Percentiles rank a stretch among this genome's conserved stretches.
Conservation (phyloP, 2,888 invertebrate species). For the Erannis defoliaria region DNA sequence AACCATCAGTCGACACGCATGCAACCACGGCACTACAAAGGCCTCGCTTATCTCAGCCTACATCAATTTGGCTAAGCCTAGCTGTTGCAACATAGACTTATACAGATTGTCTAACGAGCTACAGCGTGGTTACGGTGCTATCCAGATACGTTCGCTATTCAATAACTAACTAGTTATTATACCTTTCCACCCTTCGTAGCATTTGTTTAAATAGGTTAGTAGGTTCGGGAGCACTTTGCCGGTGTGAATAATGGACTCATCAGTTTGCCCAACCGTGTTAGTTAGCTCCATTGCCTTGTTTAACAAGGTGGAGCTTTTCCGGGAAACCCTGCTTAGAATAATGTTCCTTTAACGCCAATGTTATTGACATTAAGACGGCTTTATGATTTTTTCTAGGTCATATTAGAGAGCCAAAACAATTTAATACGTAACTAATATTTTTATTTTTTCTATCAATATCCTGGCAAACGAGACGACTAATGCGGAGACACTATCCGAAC, state of each 20-base stretch:
- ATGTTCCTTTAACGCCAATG: slow-evolving; percentile 5
- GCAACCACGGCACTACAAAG: slow-evolving; percentile 21
- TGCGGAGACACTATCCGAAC: too few relatives aligned
- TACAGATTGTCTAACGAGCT: slow-evolving; percentile 7
- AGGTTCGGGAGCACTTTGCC: slow-evolving; percentile 48
- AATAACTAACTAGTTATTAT: slow-evolving; percentile 28
- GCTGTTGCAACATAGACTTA: slow-evolving; percentile 8
- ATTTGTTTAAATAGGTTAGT: slow-evolving; percentile 69
- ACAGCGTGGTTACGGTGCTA: slow-evolving; percentile 10
- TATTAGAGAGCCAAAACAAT: too few relatives aligned
- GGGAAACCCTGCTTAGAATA: slow-evolving; percentile 19
- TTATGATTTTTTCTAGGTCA: neutral
- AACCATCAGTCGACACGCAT: slow-evolving; percentile 4
- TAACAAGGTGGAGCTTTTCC: slow-evolving; percentile 55
- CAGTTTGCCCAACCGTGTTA: slow-evolving; percentile 59
- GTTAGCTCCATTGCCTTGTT: slow-evolving; percentile 64
- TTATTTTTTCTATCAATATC: too few relatives aligned
- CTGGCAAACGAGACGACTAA: too few relatives aligned
- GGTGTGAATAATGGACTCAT: slow-evolving; percentile 71
- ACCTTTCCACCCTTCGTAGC: slow-evolving; percentile 54
- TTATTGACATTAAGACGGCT: slow-evolving; percentile 2
- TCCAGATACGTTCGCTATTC: slow-evolving; percentile 18
- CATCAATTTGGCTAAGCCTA: slow-evolving; percentile 27
- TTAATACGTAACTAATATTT: too few relatives aligned
- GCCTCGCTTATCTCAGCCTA: slow-evolving; percentile 12